Base-by-base conservation (phyloP, 2,888 invertebrate genomes). In the Ectobius pallidus region DNA sequence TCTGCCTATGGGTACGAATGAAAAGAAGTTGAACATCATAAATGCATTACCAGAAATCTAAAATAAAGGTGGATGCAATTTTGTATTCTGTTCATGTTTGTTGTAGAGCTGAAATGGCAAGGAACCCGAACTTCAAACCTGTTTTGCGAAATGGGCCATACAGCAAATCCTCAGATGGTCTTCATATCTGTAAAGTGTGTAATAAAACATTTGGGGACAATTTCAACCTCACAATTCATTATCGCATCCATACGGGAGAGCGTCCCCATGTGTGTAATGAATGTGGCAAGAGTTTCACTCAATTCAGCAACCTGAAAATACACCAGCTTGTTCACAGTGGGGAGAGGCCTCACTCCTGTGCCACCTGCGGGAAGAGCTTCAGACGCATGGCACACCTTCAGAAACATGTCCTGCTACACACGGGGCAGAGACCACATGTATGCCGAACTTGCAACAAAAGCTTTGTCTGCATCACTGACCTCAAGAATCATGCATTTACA, bases 361-460 rank as follows among this genome's bases (percentile, higher is more conserved):
- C 89, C 76, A 93, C 93, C 83, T 94, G 94, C 81, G 93, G 93
- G 1, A 88, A 92, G 75, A 88, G 92, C 42, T 94, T 94, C 83
- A 92, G 93, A 0, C 83, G 93, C 55, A 93, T 93, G 83, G 87
- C 93, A 68, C 94, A 93, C 79, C 85, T 94, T 63, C 93, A 93
- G 39, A 94, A 93, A 72, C 94, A 94, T 84, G 90, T 91, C 83
- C 93, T 94, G 86, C 93, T 92, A 82, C 94, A 94, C 83, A 92
- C 92, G 32, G 94, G 94, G 6, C 93, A 94, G 81, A 85, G 94
- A 76, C 94, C 94, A 1, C 93, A 90, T 80, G 91, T 97, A 81
- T 96, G 96, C 83, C 84, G 85, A 77, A 92, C 95, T 75, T 99
- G 98, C 81, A 92, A 92, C 2, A 97, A 98, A 84, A 95, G 96